A percentile compares a stretch with the other conserved stretches of the same genome.
Evolutionary conservation across 2,113 vertebrate species (phyloP).

Genomic region (Cyrtonyx montezumae): DNA sequence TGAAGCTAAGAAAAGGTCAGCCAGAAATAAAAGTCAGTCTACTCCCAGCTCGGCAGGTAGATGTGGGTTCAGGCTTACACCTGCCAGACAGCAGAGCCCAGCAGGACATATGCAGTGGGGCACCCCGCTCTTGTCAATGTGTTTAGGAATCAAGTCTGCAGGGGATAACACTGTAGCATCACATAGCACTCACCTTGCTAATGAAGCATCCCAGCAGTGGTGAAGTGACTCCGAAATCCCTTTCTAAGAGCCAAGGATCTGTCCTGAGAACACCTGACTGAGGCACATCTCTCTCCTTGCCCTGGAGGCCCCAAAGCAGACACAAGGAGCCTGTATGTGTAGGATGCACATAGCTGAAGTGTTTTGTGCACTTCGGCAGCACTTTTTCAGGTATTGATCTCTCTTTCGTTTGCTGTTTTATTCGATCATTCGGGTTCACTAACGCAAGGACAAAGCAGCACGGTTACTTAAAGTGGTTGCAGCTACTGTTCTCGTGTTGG

Average conservation of each 20-base stretch:
- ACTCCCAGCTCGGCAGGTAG: accelerated
- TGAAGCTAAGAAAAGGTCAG: neutral
- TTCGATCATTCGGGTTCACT: neutral
- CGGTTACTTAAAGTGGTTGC: neutral
- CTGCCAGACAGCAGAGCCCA: accelerated
- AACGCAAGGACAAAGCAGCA: neutral
- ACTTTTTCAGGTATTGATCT: neutral
- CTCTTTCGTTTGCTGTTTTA: neutral
- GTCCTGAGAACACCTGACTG: neutral
- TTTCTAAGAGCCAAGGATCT: neutral
- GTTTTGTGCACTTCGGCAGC: neutral
- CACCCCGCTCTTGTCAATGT: neutral
- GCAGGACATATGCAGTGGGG: accelerated
- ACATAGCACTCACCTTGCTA: neutral
- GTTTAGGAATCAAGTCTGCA: neutral
- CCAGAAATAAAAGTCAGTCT: neutral
- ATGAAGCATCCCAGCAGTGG: neutral
- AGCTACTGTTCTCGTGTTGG: neutral
- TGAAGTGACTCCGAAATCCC: neutral
- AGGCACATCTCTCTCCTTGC: neutral
- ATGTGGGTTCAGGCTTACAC: accelerated
- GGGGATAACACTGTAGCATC: neutral
- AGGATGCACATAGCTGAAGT: neutral
- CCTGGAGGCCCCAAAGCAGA: neutral
- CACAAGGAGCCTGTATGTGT: neutral